Evolutionary conservation across 2,797 vertebrate genomes (phyloP), one percentile per base, ranked within the genome.

Genomic region (Chaetodon trifasciatus): DNA sequence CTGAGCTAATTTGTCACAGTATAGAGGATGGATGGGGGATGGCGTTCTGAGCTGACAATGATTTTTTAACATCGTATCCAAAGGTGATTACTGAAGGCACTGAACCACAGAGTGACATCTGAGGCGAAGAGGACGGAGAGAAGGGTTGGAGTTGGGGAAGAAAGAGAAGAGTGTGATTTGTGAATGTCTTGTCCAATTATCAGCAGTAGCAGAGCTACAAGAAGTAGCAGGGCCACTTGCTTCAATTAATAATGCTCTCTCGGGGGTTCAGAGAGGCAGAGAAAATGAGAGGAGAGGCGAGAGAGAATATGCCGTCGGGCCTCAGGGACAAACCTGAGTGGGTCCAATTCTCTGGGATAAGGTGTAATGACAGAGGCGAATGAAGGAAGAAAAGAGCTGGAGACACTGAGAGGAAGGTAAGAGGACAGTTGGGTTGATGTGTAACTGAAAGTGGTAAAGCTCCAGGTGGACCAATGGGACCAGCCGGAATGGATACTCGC

Each of bases 121-220:
- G 37, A 64, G 47, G 10, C 50, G 40, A 69, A 42, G 16, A 47
- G 32, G 58, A 61, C 32, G 42, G 46, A 52, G 55, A 1, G 7
- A 56, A 56, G 50, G 67, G 67, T 66, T 1, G 24, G 24, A 67
- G 78, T 35, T 5, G 15, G 52, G 52, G 55, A 52, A 56, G 24
- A 28, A 61, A 70, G 70, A 23, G 72, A 76, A 21, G 56, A 61
- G 70, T 50, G 70, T 71, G 88, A 88, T 86, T 86, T 89, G 83
- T 91, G 81, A 89, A 78, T 61, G 74, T 85, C 90, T 82, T 66
- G 72, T 89, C 89, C 83, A 90, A 91, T 91, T 92, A 92, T 88
- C 82, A 69, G 86, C 2, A 52, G 74, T 4, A 78, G 83, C 85
- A 72, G 75, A 69, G 71, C 70, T 56, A 72, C 69, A 56, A 76